Conservation (phyloP, 2,888 invertebrate genomes). For the Hirudinaria manillensis region DNA sequence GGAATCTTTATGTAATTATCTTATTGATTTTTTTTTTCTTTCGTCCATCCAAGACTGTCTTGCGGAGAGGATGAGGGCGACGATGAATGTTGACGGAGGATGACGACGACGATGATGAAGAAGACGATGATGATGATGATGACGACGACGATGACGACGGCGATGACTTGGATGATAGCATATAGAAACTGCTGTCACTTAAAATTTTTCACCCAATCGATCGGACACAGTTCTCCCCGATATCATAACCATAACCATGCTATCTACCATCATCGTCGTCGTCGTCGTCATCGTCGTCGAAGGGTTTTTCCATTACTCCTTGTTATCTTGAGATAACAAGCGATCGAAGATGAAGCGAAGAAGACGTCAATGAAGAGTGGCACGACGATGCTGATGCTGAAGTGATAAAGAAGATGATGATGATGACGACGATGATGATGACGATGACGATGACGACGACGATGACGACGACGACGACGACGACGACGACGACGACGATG, state of each 20-base stretch:
- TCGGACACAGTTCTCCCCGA: neutral
- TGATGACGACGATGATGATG: constrained; percentile 25
- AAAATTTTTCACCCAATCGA: neutral
- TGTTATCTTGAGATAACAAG: constrained; percentile 3
- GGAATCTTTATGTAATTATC: too few relatives aligned
- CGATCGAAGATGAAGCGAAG: neutral
- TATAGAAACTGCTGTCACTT: neutral
- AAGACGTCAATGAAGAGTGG: neutral
- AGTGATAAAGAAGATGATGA: constrained; percentile 24
- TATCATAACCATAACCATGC: neutral
- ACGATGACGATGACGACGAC: constrained; percentile 21
- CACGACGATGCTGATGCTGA: constrained; percentile 23
- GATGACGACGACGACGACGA: constrained; percentile 5
- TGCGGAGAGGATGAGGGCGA: neutral
- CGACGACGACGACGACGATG: constrained; percentile 27
- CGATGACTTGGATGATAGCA: neutral
- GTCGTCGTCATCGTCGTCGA: neutral
- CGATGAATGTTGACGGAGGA: neutral
- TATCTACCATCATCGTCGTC: neutral
- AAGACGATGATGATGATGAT: constrained; percentile 2
- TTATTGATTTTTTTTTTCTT: neutral
- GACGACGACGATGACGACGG: neutral
- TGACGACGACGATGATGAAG: constrained; percentile 1
- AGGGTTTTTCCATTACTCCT: constrained; percentile 2
- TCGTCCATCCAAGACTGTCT: neutral